phyloP scores from a whole-genome alignment of 2,797 vertebrate genomes.

The Apogon talboti region DNA sequence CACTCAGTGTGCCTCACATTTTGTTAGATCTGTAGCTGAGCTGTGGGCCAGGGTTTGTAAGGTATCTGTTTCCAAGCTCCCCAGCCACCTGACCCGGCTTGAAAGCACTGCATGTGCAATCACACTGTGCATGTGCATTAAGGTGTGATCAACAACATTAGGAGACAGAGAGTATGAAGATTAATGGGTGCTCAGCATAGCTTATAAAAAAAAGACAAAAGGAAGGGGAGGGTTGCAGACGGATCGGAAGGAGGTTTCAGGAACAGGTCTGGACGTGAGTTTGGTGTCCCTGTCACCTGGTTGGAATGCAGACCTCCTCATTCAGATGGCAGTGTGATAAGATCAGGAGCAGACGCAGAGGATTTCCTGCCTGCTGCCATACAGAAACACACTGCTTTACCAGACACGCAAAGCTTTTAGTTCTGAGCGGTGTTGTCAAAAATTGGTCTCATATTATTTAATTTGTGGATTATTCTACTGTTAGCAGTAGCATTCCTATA shows the following conservation, averaged over 20 bases:
- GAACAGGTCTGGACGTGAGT: constrained; percentile 70
- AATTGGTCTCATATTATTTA: too few relatives aligned
- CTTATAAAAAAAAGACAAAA: constrained; percentile 48
- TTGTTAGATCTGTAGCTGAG: constrained; percentile 67
- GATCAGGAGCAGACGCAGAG: constrained; percentile 73
- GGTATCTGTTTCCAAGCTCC: constrained; percentile 64
- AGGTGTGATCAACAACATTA: constrained; percentile 31
- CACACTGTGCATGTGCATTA: constrained; percentile 17
- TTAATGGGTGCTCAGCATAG: constrained; percentile 17
- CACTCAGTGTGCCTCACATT: constrained; percentile 58
- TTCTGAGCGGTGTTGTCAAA: too few relatives aligned
- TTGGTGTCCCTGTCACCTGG: constrained; percentile 78
- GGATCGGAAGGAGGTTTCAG: constrained; percentile 51
- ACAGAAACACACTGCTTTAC: constrained; percentile 30
- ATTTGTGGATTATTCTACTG: too few relatives aligned
- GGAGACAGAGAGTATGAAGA: constrained; percentile 27
- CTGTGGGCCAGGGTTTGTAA: constrained; percentile 55
- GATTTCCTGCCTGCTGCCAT: constrained; percentile 71
- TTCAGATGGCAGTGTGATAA: constrained; percentile 70
- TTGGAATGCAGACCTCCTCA: constrained; percentile 75
- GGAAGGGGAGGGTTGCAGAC: constrained; percentile 36
- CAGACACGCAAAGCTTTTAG: background rate
- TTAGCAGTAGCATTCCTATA: too few relatives aligned
- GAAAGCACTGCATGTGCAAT: constrained; percentile 47
- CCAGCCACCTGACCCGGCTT: constrained; percentile 57